Evolutionary conservation across 2,113 vertebrate species (phyloP).

Genomic region (Cryptomyrus ogoouensis): DNA sequence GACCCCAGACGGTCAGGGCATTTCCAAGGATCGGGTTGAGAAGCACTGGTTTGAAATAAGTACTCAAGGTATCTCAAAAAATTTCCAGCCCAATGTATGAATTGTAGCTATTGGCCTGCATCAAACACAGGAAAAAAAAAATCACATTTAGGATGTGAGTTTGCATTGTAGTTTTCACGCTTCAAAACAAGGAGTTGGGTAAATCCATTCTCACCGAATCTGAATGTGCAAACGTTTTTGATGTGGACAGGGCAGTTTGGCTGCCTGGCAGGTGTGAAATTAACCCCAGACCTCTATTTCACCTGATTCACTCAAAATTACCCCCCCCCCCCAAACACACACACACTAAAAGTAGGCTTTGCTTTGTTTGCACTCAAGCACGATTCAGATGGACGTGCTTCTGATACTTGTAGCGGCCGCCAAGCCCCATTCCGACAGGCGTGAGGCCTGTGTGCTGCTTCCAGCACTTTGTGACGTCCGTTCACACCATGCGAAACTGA

Average conservation of each 20-base stretch:
- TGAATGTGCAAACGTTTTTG: not conserved
- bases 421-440: slow-evolving; percentile 55
- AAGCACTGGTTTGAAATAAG: not conserved
- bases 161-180: not conserved
- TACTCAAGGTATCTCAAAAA: not conserved
- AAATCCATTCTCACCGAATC: not conserved
- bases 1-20: not conserved
- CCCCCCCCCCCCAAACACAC: too few species aligned
- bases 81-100: not conserved
- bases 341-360: slow-evolving; percentile 35
- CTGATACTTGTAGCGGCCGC: slow-evolving; percentile 43
- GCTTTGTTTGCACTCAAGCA: slow-evolving; percentile 34
- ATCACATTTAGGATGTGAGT: not conserved
- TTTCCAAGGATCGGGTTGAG: not conserved
- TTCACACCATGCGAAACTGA: slow-evolving; percentile 66
- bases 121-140: not conserved
- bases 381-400: slow-evolving; percentile 27
- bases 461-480: slow-evolving; percentile 63
- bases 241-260: not conserved
- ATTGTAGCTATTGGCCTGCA: not conserved
- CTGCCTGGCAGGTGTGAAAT: not conserved
- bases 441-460: slow-evolving; percentile 77
- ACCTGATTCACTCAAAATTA: slow-evolving; percentile 32
- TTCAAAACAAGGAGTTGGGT: not conserved
- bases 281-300: not conserved